A percentile compares a stretch with the other conserved stretches of the same genome.
These are phyloP conservation scores for Tenthredo livida DNA, from an alignment of 2,888 invertebrate genomes.

Conservation along the genomic window DNA sequence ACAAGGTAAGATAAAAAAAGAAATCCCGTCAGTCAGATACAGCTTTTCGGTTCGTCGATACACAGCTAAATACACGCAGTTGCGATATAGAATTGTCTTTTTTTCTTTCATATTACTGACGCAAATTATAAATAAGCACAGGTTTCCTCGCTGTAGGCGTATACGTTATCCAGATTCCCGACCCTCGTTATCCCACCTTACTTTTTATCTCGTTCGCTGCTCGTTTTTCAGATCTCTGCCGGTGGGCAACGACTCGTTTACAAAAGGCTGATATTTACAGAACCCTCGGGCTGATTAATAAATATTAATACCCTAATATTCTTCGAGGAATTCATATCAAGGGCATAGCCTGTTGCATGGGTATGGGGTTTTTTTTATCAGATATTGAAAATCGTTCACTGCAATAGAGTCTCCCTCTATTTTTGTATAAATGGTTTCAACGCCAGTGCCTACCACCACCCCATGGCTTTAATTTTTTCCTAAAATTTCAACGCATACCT, in stretches of 20 bases:
- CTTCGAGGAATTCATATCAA: not conserved
- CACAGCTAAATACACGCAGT: not conserved
- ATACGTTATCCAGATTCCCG: constrained; percentile 12
- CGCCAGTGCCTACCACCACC: not conserved
- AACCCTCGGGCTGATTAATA: not conserved
- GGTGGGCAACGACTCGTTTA: not conserved
- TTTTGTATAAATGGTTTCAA: not conserved
- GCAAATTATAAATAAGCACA: not conserved
- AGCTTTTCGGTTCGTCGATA: not conserved
- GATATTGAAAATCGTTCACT: constrained; percentile 43
- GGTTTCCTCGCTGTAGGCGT: constrained; percentile 28
- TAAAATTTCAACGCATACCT: too few relatives aligned
- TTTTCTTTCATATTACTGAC: constrained; percentile 9
- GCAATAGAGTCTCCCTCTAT: not conserved
- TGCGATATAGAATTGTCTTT: not conserved
- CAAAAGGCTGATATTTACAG: constrained; percentile 7
- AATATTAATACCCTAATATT: constrained; percentile 12
- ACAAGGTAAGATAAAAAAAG: not conserved
- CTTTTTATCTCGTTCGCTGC: constrained; percentile 29
- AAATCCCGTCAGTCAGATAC: not conserved
- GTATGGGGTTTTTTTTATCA: constrained; percentile 8
- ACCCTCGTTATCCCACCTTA: constrained; percentile 32
- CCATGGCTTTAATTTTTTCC: not conserved
- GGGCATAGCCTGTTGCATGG: constrained; percentile 36
- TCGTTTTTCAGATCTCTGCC: not conserved